Evolutionary conservation across 2,113 vertebrate species (phyloP), one percentile per base, ranked within the genome.

Genomic region (Papio anubis): DNA sequence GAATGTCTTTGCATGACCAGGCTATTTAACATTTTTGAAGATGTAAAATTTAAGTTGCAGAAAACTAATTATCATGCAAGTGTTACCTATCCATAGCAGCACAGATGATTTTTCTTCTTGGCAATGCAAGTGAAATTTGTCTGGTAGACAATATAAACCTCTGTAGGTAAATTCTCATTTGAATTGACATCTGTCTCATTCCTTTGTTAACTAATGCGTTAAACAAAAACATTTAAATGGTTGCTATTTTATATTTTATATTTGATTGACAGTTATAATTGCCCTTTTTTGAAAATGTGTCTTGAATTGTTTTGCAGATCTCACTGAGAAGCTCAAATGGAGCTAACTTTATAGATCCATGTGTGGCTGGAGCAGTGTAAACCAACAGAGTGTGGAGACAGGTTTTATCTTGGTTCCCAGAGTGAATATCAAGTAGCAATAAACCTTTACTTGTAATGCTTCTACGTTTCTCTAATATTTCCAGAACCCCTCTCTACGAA

Each of bases 131-230:
- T 10, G 13, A 86, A 80, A 84, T 90, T 72, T 82, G 32, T 87
- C 50, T 27, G 14, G 13, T 82, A 55, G 61, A 93, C 27, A 87
- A 88, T 81, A 55, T 43, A 61, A 32, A 87, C 11, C 48, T 21
- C 17, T 59, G 32, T 68, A 79, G 50, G 27, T 82, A 91, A 81
- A 68, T 91, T 93, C 50, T 80, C 76, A 38, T 81, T 76, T 57
- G 4, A 72, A 64, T 95, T 94, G 23, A 43, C 38, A 90, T 78
- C 11, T 78, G 59, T 43, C 45, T 93, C 57, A 95, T 35, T 50
- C 27, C 4, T 35, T 59, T 48, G 78, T 11, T 76, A 90, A 40
- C 55, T 43, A 83, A 61, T 76, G 48, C 68, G 0, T 70, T 27
- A 89, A 92, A 83, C 43, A 30, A 83, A 81, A 85, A 64, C 23